Conservation (phyloP, 2,888 invertebrate genomes). For the Labia minor region DNA sequence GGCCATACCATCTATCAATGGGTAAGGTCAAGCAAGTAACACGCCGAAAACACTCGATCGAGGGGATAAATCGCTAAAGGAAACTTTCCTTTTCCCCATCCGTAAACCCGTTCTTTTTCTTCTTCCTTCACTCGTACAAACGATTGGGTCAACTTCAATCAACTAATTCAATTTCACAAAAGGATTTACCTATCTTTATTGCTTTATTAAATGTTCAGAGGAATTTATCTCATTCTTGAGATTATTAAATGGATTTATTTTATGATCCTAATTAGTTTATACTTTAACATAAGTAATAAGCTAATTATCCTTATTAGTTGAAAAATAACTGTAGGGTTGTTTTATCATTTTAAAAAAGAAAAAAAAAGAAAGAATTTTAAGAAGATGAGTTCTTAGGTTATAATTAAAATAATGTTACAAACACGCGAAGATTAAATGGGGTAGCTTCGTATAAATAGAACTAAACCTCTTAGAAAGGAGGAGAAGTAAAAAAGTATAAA, state of each 20-base stretch:
- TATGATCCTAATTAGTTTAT: background rate
- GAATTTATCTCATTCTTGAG: background rate
- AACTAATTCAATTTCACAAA: constrained; percentile 13
- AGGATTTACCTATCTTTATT: constrained; percentile 13
- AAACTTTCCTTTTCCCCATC: background rate
- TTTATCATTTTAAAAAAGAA: too few relatives aligned
- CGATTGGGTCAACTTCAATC: constrained; percentile 13
- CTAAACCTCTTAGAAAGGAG: too few relatives aligned
- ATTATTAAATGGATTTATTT: background rate
- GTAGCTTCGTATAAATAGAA: too few relatives aligned
- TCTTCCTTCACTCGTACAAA: background rate
- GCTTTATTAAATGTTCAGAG: background rate
- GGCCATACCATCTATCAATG: constrained; percentile 2
- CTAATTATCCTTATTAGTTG: too few relatives aligned
- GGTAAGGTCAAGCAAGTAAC: background rate
- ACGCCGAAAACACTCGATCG: background rate
- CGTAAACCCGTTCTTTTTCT: background rate
- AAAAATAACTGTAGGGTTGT: too few relatives aligned
- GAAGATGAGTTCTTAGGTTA: too few relatives aligned
- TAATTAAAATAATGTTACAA: too few relatives aligned
- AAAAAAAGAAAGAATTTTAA: too few relatives aligned
- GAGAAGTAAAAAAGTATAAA: too few relatives aligned
- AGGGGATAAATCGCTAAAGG: constrained; percentile 7
- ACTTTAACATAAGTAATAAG: too few relatives aligned
- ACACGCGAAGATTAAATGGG: too few relatives aligned